Evolutionary conservation across 2,113 vertebrate species (phyloP).

Genomic region (Sebastes schlegelii): DNA sequence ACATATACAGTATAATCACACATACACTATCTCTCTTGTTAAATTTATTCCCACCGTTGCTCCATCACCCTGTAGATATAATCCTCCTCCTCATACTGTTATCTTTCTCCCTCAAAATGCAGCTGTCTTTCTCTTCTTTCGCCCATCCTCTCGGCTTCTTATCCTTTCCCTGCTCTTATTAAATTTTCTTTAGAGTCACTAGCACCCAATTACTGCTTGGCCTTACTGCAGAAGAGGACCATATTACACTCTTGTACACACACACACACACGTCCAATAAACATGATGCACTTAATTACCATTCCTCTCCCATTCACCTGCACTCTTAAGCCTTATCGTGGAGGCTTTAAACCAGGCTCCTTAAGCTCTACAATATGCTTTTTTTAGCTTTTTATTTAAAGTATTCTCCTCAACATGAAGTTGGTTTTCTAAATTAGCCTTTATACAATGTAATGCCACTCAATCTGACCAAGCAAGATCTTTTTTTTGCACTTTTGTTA

Average conservation of each 20-base stretch:
- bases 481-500: not conserved
- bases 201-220: conserved; percentile 52
- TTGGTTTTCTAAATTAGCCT: not conserved
- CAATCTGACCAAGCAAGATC: not conserved
- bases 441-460: not conserved
- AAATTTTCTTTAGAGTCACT: conserved; percentile 44
- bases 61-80: conserved; percentile 1
- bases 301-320: conserved; percentile 14
- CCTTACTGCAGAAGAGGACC: conserved; percentile 31
- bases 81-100: conserved; percentile 8
- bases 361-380: not conserved
- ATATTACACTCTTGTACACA: conserved; percentile 12
- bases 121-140: not conserved
- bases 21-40: conserved; percentile 6
- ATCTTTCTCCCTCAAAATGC: not conserved
- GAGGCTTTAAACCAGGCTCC: conserved; percentile 2
- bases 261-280: conserved; percentile 17
- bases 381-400: not conserved
- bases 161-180: conserved; percentile 41
- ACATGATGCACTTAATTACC: conserved; percentile 55
- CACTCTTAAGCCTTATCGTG: conserved; percentile 24
- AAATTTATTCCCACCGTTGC: not conserved
- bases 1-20: conserved; percentile 1
- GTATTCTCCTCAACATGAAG: not conserved
- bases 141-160: not conserved